Evolutionary conservation across 2,888 invertebrate genomes (phyloP).

Genomic region (Orthosia incerta): DNA sequence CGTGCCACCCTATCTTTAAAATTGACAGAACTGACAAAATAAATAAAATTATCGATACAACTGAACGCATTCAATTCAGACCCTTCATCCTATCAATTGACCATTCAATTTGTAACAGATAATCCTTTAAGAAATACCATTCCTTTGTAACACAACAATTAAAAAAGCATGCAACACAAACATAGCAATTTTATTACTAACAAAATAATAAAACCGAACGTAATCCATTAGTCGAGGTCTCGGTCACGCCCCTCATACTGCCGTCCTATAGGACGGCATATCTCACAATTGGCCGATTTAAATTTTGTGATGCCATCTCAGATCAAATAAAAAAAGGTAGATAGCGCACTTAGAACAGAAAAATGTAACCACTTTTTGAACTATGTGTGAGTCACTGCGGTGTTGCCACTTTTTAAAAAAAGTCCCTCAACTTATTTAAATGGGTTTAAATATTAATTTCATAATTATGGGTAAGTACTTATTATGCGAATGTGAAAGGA

Average conservation of each 20-base stretch:
- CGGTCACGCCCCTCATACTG: constrained; percentile 36
- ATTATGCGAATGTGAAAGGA: no score
- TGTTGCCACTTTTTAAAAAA: no score
- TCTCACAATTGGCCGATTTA: no score
- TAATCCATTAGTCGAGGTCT: constrained; percentile 54
- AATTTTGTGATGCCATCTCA: no score
- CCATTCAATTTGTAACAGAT: neutral
- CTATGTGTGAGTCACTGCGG: no score
- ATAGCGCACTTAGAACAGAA: no score
- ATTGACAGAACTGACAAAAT: neutral
- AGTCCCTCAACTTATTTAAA: no score
- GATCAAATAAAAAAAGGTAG: no score
- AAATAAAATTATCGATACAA: neutral
- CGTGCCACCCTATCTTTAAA: neutral
- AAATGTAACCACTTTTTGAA: no score
- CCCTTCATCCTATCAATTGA: neutral
- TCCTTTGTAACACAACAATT: constrained; percentile 22
- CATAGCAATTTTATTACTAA: constrained; percentile 39
- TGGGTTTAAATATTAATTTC: no score
- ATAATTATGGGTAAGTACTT: no score
- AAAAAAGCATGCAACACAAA: constrained; percentile 40
- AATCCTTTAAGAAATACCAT: constrained; percentile 2
- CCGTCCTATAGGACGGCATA: no score
- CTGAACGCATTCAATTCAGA: neutral
- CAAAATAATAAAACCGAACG: constrained; percentile 24